Percentiles rank a stretch among this genome's conserved stretches.
Conservation (phyloP, 2,113 vertebrate genomes). For the Saguinus midas region DNA sequence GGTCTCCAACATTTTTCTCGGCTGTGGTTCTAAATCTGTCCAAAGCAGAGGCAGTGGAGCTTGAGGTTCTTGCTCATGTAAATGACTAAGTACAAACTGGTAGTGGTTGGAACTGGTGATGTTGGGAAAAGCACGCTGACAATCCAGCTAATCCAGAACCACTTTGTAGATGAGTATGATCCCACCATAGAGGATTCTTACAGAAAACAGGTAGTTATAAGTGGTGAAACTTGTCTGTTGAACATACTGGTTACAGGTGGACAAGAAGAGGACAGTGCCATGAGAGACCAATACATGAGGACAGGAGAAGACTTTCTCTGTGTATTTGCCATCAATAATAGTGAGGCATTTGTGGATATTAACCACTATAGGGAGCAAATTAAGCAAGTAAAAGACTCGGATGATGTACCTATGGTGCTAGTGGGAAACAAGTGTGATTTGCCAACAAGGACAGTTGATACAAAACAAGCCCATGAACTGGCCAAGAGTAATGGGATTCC, state of each 20-base stretch:
- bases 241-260: constrained; percentile 93
- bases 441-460: constrained; percentile 92
- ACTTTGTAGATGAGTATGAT: constrained; percentile 93
- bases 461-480: constrained; percentile 92
- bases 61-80: constrained; percentile 68
- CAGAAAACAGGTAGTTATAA: constrained; percentile 92
- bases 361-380: constrained; percentile 95
- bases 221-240: constrained; percentile 91
- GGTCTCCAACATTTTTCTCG: constrained; percentile 56
- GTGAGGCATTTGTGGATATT: constrained; percentile 92
- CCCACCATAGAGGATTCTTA: constrained; percentile 94
- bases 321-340: constrained; percentile 94
- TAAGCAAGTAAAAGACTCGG: constrained; percentile 93
- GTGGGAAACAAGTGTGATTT: constrained; percentile 94
- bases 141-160: constrained; percentile 94
- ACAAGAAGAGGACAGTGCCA: constrained; percentile 93
- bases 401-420: constrained; percentile 94
- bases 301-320: constrained; percentile 93
- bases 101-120: constrained; percentile 92
- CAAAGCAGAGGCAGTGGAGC: constrained; percentile 16
- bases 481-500: constrained; percentile 92
- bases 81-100: constrained; percentile 94
- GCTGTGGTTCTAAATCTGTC: neutral
- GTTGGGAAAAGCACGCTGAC: constrained; percentile 93
- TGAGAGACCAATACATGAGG: constrained; percentile 94